Evolutionary conservation across 2,113 vertebrate genomes (phyloP), one percentile per base, ranked within the genome.

Genomic region (Lagopus muta): DNA sequence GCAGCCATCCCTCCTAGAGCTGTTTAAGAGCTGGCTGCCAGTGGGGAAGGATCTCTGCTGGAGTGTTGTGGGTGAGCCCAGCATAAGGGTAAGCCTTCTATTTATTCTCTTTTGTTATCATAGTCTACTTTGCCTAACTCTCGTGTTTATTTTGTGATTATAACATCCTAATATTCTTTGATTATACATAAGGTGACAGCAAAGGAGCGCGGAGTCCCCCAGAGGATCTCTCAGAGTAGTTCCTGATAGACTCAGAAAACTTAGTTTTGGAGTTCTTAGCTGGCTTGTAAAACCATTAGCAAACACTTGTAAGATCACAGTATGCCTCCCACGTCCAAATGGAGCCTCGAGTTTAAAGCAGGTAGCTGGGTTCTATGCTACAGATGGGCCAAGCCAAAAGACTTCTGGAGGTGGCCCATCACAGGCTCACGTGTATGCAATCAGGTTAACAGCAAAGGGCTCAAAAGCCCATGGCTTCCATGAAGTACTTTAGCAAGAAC

Each of bases 371-470:
- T 42, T 58, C 14, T 13, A 32, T 14, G 20, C 3, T 28, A 74
- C 0, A 16, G 66, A 19, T 0, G 13, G 48, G 43, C 34, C 84
- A 45, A 45, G 71, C 11, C 36, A 38, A 13, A 43, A 2, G 38
- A 30, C 5, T 18, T 52, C 61, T 32, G 75, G 21, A 77, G 54
- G 5, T 43, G 45, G 65, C 70, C 43, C 20, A 27, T 36, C 7
- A 58, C n/a, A 47, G 48, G 34, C 12, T 67, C 8, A 38, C 34
- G 25, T 4, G 1, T 0, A 3, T 1, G 17, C 48, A 83, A 36
- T 16, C 45, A 20, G 40, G 22, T 79, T 45, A 36, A 38, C 5
- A 28, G 4, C 48, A 27, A 27, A 55, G 65, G 18, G 18, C 55
- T 77, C 43, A 13, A 8, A 38, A 69, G 32, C 67, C 54, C 54